Percentiles rank a stretch among this genome's conserved stretches.
phyloP scores from a whole-genome alignment of 2,888 invertebrate genomes.

The Drosophila incognita region DNA sequence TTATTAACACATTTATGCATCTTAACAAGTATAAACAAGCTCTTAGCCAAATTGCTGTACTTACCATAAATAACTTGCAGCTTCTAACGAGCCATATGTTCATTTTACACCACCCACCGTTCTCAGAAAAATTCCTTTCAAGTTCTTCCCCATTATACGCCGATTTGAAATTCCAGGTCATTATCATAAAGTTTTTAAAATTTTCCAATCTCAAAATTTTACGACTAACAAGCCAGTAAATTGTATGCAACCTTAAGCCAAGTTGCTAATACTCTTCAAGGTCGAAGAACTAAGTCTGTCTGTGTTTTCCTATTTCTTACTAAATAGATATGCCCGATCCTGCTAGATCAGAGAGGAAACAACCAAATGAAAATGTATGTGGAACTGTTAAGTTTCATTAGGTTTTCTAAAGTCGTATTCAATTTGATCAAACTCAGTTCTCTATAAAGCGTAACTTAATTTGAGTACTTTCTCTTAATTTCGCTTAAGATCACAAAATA shows the following conservation, averaged over 20 bases:
- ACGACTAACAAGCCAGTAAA: background rate
- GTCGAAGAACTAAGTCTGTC: background rate
- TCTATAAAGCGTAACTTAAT: background rate
- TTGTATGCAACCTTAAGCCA: background rate
- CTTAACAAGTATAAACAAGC: constrained; percentile 41
- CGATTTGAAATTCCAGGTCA: constrained; percentile 18
- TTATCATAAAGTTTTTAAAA: constrained; percentile 32
- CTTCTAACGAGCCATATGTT: constrained; percentile 64
- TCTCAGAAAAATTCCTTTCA: constrained; percentile 23
- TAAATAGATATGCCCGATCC: background rate
- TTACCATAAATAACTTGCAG: constrained; percentile 17
- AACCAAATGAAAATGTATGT: background rate
- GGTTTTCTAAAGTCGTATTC: too few species aligned
- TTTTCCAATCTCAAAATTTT: background rate
- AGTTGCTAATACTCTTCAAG: background rate
- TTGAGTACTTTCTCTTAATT: background rate
- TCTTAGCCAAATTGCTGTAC: constrained; percentile 11
- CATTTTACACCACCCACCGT: constrained; percentile 44
- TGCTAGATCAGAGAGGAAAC: background rate
- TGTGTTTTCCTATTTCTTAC: background rate
- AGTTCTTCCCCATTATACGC: constrained; percentile 6
- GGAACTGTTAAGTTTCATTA: too few species aligned
- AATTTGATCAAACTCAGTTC: background rate
- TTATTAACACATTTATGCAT: constrained; percentile 56
- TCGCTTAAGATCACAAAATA: background rate